Conservation (phyloP, 2,888 invertebrate genomes). For the Diabrotica balteata region DNA sequence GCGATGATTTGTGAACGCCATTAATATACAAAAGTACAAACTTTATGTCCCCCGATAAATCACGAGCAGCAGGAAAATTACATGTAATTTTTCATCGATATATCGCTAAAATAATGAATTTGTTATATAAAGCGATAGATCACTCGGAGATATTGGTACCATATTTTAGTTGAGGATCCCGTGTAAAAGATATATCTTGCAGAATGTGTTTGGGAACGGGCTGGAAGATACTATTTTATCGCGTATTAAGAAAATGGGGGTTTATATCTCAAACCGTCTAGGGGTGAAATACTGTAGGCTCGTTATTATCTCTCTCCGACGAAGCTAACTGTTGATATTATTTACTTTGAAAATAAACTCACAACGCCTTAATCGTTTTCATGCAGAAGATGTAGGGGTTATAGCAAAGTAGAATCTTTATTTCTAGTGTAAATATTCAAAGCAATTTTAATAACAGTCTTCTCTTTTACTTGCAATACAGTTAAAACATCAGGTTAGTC, state of each 20-base stretch:
- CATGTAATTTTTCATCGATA: slow-evolving; percentile 31
- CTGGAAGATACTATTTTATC: slow-evolving; percentile 27
- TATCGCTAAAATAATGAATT: slow-evolving; percentile 32
- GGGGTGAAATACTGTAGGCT: slow-evolving; percentile 25
- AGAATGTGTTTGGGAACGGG: slow-evolving; percentile 23
- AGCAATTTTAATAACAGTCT: too few relatives aligned
- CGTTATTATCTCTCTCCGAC: slow-evolving; percentile 23
- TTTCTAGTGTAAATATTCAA: too few relatives aligned
- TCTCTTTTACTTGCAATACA: too few relatives aligned
- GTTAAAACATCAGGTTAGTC: too few relatives aligned
- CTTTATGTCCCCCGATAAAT: slow-evolving; percentile 39
- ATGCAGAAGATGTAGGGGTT: too few relatives aligned
- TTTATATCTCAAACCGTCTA: slow-evolving; percentile 22
- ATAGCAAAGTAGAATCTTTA: too few relatives aligned
- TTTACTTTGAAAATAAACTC: slow-evolving; percentile 10
- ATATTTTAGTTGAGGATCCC: slow-evolving; percentile 20
- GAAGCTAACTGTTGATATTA: slow-evolving; percentile 29
- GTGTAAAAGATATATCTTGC: slow-evolving; percentile 26
- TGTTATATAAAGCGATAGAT: slow-evolving; percentile 29
- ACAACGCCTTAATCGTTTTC: not conserved
- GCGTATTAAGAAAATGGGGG: slow-evolving; percentile 27
- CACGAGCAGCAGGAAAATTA: slow-evolving; percentile 29
- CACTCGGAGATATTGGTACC: slow-evolving; percentile 26
- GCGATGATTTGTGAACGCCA: slow-evolving; percentile 40
- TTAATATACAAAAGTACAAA: slow-evolving; percentile 39